These are phyloP conservation scores for Pangasius sanitwongsei DNA, from an alignment of 2,797 vertebrate genomes.

Conservation along the genomic window DNA sequence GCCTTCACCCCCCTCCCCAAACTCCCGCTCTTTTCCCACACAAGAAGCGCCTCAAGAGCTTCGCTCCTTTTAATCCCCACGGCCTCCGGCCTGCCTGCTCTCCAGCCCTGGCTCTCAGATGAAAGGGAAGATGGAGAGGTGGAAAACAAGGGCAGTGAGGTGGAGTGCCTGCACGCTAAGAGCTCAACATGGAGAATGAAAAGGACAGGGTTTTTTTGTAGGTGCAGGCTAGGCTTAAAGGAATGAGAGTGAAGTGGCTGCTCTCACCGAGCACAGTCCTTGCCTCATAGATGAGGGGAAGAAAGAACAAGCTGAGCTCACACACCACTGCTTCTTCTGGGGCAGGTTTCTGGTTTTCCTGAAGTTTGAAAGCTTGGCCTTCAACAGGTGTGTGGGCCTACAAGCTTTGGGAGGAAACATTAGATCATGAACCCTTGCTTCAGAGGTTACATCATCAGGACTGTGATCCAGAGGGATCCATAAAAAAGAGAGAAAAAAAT, in stretches of 20 bases:
- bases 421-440: slow-evolving; percentile 4
- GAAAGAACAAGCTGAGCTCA: slow-evolving; percentile 3
- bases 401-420: not conserved
- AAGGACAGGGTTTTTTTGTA: slow-evolving; percentile 17
- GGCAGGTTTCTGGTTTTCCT: not conserved
- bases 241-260: slow-evolving; percentile 28
- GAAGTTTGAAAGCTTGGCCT: not conserved
- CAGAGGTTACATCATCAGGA: slow-evolving; percentile 1
- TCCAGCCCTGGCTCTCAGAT: slow-evolving; percentile 52
- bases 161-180: slow-evolving; percentile 25
- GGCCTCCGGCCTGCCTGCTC: slow-evolving; percentile 52
- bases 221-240: slow-evolving; percentile 2
- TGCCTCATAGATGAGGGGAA: slow-evolving; percentile 6
- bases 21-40: slow-evolving; percentile 35
- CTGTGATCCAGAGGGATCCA: not conserved
- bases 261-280: slow-evolving; percentile 5
- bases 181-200: slow-evolving; percentile 20
- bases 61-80: slow-evolving; percentile 33
- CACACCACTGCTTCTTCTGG: not conserved
- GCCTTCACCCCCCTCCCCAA: not conserved
- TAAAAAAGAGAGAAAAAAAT: not conserved
- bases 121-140: slow-evolving; percentile 42
- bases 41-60: slow-evolving; percentile 42
- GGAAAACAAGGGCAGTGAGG: slow-evolving; percentile 36
- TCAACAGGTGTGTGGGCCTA: slow-evolving; percentile 20